Conservation (phyloP, 2,888 invertebrate genomes). For the Scotopteryx bipunctaria region DNA sequence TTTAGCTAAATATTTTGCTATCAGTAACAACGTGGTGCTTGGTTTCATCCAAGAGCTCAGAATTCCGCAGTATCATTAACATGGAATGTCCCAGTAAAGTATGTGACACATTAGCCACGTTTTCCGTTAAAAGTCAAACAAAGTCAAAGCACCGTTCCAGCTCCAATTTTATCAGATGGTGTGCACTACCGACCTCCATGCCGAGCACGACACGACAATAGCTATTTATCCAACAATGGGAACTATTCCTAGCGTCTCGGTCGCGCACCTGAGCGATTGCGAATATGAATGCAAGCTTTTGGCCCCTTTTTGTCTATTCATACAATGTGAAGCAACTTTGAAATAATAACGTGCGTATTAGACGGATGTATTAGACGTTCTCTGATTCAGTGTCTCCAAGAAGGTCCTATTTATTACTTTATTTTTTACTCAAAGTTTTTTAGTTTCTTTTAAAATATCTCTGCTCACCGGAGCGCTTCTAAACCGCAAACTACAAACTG, state of each 20-base stretch:
- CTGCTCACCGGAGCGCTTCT: conserved; percentile 27
- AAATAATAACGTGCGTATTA: not conserved
- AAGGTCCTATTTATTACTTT: not conserved
- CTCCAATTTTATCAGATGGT: conserved; percentile 59
- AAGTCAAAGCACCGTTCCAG: conserved; percentile 59
- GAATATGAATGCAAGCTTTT: conserved; percentile 41
- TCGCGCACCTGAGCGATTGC: conserved; percentile 33
- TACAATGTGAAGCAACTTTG: conserved; percentile 5
- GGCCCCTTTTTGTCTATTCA: conserved; percentile 34
- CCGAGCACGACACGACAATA: conserved; percentile 61
- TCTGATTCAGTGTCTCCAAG: not conserved
- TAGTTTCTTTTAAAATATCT: conserved; percentile 4
- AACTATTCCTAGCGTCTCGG: conserved; percentile 56
- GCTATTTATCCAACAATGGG: conserved; percentile 63
- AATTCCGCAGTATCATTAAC: conserved; percentile 23
- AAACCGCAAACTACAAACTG: conserved; percentile 15
- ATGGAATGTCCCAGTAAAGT: conserved; percentile 22
- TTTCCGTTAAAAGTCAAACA: conserved; percentile 32
- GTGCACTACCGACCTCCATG: conserved; percentile 67
- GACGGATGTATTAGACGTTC: not conserved
- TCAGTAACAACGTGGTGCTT: not conserved
- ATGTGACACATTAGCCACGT: conserved; percentile 31
- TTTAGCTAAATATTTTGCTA: too few species aligned
- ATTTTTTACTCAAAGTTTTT: conserved; percentile 1
- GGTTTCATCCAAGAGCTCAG: conserved; percentile 5